Evolutionary conservation across 2,113 vertebrate species (phyloP).

Genomic region (Coregonus clupeaformis): DNA sequence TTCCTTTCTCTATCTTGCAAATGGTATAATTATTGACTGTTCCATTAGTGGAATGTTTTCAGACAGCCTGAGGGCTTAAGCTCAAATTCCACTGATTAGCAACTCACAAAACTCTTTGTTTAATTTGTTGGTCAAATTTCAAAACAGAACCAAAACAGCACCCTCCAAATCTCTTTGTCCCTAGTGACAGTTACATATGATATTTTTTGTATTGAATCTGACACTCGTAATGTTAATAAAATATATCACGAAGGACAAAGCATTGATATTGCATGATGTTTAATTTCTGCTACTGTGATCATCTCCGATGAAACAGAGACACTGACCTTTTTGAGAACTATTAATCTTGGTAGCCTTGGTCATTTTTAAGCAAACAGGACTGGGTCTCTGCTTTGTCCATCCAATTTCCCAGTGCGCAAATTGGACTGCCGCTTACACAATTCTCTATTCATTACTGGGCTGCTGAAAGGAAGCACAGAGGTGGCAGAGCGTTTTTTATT

Average conservation of each 20-base stretch:
- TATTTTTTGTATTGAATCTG: not conserved
- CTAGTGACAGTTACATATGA: not conserved
- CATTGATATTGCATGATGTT: conserved; percentile 56
- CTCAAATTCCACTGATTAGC: conserved; percentile 74
- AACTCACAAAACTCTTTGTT: conserved; percentile 51
- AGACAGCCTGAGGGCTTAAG: conserved; percentile 64
- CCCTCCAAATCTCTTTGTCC: not conserved
- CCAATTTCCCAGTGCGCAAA: conserved; percentile 90
- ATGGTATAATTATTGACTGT: conserved; percentile 60
- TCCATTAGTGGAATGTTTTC: conserved; percentile 66
- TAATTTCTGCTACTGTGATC: conserved; percentile 78
- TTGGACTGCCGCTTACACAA: conserved; percentile 88
- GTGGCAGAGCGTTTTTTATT: conserved; percentile 78
- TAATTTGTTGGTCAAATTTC: conserved; percentile 41
- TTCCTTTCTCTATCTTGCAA: conserved; percentile 60
- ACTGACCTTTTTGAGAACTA: conserved; percentile 88
- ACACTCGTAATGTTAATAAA: not conserved
- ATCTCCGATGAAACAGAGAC: conserved; percentile 75
- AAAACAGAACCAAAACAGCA: conserved; percentile 7
- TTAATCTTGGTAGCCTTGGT: conserved; percentile 81
- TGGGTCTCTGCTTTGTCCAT: conserved; percentile 81
- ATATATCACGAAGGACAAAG: not conserved
- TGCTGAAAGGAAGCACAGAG: conserved; percentile 88
- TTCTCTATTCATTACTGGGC: conserved; percentile 94
- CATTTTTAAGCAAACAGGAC: conserved; percentile 91